phyloP scores from a whole-genome alignment of 1,140 invertebrate species.

The Piezodorus guildinii region DNA sequence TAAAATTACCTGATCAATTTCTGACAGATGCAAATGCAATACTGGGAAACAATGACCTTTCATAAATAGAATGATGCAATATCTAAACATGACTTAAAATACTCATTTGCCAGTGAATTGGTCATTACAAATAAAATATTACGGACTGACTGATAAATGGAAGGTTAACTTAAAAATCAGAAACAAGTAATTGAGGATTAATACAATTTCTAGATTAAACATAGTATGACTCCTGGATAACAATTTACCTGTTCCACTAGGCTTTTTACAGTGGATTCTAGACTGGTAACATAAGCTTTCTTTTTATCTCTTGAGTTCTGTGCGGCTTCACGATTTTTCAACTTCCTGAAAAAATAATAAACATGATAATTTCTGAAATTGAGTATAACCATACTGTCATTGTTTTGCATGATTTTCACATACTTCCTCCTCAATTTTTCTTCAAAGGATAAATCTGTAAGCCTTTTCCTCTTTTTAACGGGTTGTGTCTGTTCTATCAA shows the following conservation, averaged over 20 bases:
- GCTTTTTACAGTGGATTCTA: slow-evolving; percentile 58
- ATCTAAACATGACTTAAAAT: not conserved
- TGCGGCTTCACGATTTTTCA: slow-evolving; percentile 95
- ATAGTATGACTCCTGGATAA: not conserved
- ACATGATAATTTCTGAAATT: too few species aligned
- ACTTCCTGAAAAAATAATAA: slow-evolving; percentile 53
- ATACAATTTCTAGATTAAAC: too few species aligned
- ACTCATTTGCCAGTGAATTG: not conserved
- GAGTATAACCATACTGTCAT: too few species aligned
- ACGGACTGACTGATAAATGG: too few species aligned
- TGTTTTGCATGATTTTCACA: too few species aligned
- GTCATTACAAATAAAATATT: not conserved
- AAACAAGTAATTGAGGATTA: too few species aligned
- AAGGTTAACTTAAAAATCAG: too few species aligned
- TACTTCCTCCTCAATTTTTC: too few species aligned
- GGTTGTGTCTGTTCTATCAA: too few species aligned
- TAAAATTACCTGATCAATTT: not conserved
- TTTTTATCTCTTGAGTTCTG: slow-evolving; percentile 95
- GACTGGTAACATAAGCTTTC: slow-evolving; percentile 78
- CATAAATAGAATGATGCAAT: not conserved
- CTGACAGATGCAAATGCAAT: not conserved
- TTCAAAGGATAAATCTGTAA: too few species aligned
- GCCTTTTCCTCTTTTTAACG: too few species aligned
- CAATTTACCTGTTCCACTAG: slow-evolving; percentile 40
- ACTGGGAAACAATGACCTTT: not conserved